Evolutionary conservation across 1,140 invertebrate species (phyloP), one percentile per base, ranked within the genome.

Genomic region (Steinernema feltiae): DNA sequence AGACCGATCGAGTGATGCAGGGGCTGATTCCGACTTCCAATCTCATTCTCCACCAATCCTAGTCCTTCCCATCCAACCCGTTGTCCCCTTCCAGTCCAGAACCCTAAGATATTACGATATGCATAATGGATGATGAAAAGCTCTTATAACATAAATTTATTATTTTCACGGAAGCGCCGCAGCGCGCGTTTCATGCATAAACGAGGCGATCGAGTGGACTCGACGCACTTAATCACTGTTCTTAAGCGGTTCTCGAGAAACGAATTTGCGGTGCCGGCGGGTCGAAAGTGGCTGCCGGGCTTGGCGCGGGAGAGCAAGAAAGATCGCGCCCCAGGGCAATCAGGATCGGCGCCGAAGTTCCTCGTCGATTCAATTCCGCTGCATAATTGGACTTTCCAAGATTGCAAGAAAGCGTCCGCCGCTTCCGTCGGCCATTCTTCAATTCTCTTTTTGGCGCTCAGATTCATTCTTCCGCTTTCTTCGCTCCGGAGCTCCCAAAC

Each of bases 1-100:
- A 79, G 32, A 30, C 48, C 24, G 73, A 74, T 48, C 48, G 48
- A 27, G 27, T 74, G 48, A 48, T 48, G 27, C 48, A 48, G 73
- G 73, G 73, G n/a, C 48, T 74, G 1, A 69, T 74, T 18, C 48
- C 48, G 15, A 31, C 69, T 27, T 72, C 73, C 21, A 74, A 32
- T 71, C 73, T 74, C 73, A 71, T 70, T 32, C 27, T 74, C 48
- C 73, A 74, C 30, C 69, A 69, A 74, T 74, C 73, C 53, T 63
- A 63, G 53, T 63, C 53, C 24, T 21, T 63, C 12, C 24, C 53
- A 7, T 63, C 53, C 53, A 63, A 15, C 53, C 53, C 53, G 53
- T 63, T 63, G 53, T 63, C 24, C 53, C 53, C 24, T n/a, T 27
- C 53, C 15, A 63, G 7, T 63, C 24, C 12, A 41, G 18, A 41